phyloP scores from a whole-genome alignment of 1,140 invertebrate species.

The Drosophila leontia region DNA sequence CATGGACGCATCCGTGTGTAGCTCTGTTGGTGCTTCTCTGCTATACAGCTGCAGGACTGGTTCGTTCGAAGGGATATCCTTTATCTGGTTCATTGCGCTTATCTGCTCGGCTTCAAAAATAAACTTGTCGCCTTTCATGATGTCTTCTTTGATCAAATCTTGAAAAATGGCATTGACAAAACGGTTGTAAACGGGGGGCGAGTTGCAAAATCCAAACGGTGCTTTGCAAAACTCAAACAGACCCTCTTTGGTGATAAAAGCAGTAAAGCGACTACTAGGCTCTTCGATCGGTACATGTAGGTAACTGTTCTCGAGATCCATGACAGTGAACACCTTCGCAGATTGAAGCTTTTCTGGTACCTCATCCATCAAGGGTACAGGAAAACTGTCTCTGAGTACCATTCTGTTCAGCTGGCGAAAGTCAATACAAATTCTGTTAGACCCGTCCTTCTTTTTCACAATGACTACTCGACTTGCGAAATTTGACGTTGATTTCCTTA shows the following conservation, averaged over 20 bases:
- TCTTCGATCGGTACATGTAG: neutral
- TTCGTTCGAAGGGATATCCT: neutral
- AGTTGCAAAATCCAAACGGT: neutral
- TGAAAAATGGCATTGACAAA: neutral
- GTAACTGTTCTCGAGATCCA: neutral
- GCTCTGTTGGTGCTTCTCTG: neutral
- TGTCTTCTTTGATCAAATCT: neutral
- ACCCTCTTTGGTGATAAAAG: neutral
- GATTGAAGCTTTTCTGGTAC: neutral
- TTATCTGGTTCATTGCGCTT: neutral
- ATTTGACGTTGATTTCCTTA: neutral
- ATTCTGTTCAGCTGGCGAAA: neutral
- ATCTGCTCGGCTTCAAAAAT: neutral
- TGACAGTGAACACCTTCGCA: neutral
- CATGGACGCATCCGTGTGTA: neutral
- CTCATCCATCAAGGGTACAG: neutral
- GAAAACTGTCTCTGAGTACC: neutral
- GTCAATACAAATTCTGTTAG: neutral
- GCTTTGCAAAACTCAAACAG: neutral
- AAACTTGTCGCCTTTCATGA: neutral
- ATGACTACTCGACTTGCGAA: neutral
- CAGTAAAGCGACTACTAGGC: neutral
- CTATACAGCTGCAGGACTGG: neutral
- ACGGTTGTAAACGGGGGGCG: neutral
- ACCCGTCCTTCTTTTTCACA: neutral